Evolutionary conservation across 2,888 invertebrate species (phyloP), one percentile per base, ranked within the genome.

Genomic region (Drosophila conformis): DNA sequence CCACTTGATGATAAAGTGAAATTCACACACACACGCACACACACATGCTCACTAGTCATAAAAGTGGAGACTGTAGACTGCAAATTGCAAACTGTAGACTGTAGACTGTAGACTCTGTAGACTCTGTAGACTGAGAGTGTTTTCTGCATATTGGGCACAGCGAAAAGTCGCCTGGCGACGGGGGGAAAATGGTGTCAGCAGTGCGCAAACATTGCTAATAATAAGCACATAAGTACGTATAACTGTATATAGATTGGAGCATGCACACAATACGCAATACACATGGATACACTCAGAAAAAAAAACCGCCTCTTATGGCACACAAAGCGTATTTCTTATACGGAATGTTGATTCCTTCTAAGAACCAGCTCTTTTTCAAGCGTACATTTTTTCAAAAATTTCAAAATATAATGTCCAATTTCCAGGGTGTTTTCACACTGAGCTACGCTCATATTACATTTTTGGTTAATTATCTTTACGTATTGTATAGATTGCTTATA

Each of bases 1-100:
- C 83, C 79, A 89, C 74, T 84, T 71, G 89, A 89, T 65, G 67
- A 76, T 78, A 88, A 89, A 87, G 75, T 73, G 86, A 79, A 78
- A 73, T 75, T 75, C 61, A 61, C 57, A 57, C 53, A 57, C 52
- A 61, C 46, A 60, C 27, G 52, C 33, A 62, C 42, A 48, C 56
- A 51, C 57, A 63, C 49, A 59, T 27, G 56, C 56, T 18, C 38
- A 15, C 21, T 25, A 53, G 54, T 25, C 62, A 53, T 56, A 77
- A 82, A 78, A 82, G 56, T 72, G 74, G 66, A 72, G 73, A 29
- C 7, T 46, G 46, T 21, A 21, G 21, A 46, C 15, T 8, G 21
- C 21, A 25, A 25, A 25, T 25, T 4, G 15, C 46, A 46, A 46
- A 46, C 38, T 48, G 51, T 3, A 69, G 48, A 52, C 36, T 58